Conservation (phyloP, 2,797 vertebrate genomes). For the Sebastiscus albofasciatus region DNA sequence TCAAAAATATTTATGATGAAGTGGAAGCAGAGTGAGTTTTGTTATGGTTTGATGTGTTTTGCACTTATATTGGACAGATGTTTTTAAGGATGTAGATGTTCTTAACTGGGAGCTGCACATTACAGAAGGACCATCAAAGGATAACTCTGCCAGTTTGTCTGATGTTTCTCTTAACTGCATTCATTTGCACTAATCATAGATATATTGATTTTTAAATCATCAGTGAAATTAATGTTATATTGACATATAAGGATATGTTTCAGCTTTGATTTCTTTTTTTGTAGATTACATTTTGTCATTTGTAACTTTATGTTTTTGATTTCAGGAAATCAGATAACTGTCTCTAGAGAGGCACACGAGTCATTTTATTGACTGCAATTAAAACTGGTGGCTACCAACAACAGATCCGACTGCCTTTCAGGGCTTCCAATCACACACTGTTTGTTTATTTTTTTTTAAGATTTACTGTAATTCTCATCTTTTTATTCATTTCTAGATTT, state of each 20-base stretch:
- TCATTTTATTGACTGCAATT: background rate
- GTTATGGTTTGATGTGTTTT: background rate
- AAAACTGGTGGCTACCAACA: background rate
- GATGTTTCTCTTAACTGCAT: slow-evolving; percentile 7
- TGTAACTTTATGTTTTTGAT: background rate
- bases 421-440: background rate
- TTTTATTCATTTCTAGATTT: background rate
- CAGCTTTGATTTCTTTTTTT: background rate
- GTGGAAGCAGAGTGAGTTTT: background rate
- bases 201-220: slow-evolving; percentile 5
- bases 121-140: background rate
- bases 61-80: background rate
- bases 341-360: slow-evolving; percentile 19
- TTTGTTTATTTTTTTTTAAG: background rate
- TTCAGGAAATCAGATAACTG: slow-evolving; percentile 3
- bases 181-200: slow-evolving; percentile 20
- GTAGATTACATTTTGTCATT: background rate
- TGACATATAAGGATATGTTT: background rate
- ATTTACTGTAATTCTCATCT: background rate
- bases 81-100: slow-evolving; percentile 7
- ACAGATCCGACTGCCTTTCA: background rate
- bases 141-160: background rate
- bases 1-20: background rate
- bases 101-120: background rate
- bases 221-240: background rate